Base-by-base conservation (phyloP, 2,797 vertebrate genomes). In the Chelidonichthys spinosus region DNA sequence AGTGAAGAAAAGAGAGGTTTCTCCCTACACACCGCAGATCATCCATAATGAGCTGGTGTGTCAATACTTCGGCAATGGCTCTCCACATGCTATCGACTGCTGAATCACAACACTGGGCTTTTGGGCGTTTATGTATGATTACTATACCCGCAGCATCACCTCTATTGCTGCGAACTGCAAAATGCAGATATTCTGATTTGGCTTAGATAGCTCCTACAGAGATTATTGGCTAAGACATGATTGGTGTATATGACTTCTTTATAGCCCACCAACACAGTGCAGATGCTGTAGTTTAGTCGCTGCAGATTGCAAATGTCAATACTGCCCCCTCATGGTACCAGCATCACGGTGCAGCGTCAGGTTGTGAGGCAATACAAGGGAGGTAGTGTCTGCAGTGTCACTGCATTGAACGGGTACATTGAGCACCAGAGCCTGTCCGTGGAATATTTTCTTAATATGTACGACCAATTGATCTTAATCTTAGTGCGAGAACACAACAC, bases 1-100 rank as follows among this genome's bases (percentile, higher is more conserved):
- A 91, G 93, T 88, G 86, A 87, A 90, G 88, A 93, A 93, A 92
- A 85, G 83, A 86, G 84, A 87, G 87, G 85, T 92, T 92, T 92
- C 89, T 92, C 83, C 76, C 71, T 69, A 72, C 88, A 87, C 90
- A 90, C 88, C 88, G 88, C 92, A 90, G 86, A 93, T 93, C 90
- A 92, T 89, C 84, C 78, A 79, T 93, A 94, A 94, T 91, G 91
- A 93, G 89, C 85, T 61, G 73, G 42, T 73, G 82, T 90, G 92
- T 92, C 90, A 81, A 92, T 93, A 90, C 84, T 82, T 75, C 8
- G 71, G 78, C 83, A 36, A 70, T 65, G 78, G 65, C 62, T 86
- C 85, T 78, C 88, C 69, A 73, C 87, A 80, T 88, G 74, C 35
- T 86, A 90, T 89, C 84, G 89, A 86, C 82, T 69, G 67, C 63